These are phyloP conservation scores for Anhinga anhinga DNA, from an alignment of 2,113 vertebrate genomes.

Conservation along the genomic window DNA sequence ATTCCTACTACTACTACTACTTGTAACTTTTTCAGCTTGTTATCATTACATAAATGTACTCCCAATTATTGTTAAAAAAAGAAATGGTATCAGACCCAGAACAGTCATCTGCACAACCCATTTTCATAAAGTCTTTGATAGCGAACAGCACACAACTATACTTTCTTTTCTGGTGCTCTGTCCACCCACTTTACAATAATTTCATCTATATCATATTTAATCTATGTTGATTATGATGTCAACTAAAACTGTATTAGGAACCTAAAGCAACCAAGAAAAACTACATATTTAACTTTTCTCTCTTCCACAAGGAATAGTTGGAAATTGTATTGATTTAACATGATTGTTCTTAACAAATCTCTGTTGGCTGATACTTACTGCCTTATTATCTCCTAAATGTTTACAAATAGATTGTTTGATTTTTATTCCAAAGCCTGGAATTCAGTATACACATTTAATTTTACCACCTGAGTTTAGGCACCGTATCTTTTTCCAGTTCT, in stretches of 20 bases:
- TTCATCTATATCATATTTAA: background rate
- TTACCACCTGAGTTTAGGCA: background rate
- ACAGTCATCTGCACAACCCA: background rate
- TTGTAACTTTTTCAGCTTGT: background rate
- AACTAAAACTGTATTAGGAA: background rate
- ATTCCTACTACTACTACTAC: background rate
- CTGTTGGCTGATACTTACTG: background rate
- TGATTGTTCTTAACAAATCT: background rate
- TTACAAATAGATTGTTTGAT: background rate
- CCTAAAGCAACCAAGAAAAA: background rate
- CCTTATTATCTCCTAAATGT: background rate
- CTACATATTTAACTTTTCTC: background rate
- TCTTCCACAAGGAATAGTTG: background rate
- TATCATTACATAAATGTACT: background rate
- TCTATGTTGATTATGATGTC: background rate
- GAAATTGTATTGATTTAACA: background rate
- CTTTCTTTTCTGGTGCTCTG: background rate
- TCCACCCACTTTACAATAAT: background rate
- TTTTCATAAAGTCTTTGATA: background rate
- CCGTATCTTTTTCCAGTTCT: background rate
- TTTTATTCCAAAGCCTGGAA: background rate
- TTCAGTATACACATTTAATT: background rate
- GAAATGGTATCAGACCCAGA: background rate
- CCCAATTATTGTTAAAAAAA: background rate
- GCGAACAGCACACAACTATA: background rate